These are phyloP conservation scores for Ceyx melanurus DNA, from an alignment of 2,113 vertebrate species.

Conservation along the genomic window DNA sequence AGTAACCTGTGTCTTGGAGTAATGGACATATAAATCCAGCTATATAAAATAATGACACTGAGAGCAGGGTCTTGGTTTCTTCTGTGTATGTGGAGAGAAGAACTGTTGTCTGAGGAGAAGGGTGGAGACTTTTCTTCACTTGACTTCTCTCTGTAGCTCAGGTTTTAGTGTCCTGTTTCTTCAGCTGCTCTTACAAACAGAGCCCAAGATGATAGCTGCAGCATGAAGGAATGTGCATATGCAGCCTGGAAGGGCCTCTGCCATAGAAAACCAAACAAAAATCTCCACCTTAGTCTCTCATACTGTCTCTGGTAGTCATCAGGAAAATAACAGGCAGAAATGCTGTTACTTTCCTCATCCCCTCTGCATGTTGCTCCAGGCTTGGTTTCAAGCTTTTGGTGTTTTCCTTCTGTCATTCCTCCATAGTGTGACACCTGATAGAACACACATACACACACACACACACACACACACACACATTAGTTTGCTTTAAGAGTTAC, in stretches of 20 bases:
- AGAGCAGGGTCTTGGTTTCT: background rate
- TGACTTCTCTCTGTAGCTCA: background rate
- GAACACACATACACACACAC: background rate
- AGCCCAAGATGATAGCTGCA: background rate
- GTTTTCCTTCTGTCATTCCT: background rate
- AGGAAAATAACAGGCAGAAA: background rate
- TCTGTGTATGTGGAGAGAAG: background rate
- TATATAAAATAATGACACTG: background rate
- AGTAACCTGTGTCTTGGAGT: background rate
- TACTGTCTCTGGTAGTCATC: background rate
- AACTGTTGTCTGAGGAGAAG: background rate
- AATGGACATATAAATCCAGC: background rate
- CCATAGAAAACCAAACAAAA: background rate
- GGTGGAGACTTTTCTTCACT: background rate
- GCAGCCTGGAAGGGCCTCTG: background rate
- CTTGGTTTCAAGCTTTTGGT: background rate
- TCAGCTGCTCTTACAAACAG: background rate
- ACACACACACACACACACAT: no score
- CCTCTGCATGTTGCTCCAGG: background rate
- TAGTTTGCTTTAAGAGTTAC: background rate
- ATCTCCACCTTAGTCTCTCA: background rate
- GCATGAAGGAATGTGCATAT: background rate
- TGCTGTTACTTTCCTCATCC: background rate
- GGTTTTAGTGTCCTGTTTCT: background rate
- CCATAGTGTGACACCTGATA: background rate